A percentile compares a stretch with the other conserved stretches of the same genome.
Conservation (phyloP, 1,140 invertebrate species). For the Musca domestica region DNA sequence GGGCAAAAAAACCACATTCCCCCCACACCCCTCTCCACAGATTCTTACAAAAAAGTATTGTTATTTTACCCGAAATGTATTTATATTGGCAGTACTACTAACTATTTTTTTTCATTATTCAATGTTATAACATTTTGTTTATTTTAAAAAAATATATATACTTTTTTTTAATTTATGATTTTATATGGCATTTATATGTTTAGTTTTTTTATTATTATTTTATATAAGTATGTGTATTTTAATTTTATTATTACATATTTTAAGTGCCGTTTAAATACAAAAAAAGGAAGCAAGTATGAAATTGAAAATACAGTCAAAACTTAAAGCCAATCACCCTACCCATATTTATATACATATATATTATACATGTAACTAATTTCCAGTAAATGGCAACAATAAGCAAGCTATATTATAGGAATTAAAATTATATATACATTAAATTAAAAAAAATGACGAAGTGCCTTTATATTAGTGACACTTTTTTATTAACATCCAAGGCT, state of each 20-base stretch:
- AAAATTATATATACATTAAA: no score
- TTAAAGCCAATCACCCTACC: neutral
- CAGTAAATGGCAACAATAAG: conserved; percentile 1
- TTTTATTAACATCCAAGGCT: neutral
- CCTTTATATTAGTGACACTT: conserved; percentile 1
- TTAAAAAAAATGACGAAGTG: neutral
- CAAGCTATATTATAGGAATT: neutral
- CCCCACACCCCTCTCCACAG: neutral
- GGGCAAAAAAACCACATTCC: neutral
- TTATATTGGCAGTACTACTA: conserved; percentile 10
- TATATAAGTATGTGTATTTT: conserved; percentile 15
- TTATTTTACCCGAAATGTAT: conserved; percentile 9
- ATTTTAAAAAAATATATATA: conserved; percentile 6
- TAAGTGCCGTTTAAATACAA: conserved; percentile 9
- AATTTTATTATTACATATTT: neutral
- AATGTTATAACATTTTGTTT: conserved; percentile 4
- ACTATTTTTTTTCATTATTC: neutral
- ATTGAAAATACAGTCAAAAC: neutral
- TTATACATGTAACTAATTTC: neutral
- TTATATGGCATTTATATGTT: conserved; percentile 25
- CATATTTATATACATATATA: neutral
- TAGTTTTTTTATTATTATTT: conserved; percentile 13
- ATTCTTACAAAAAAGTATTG: neutral
- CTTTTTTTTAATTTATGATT: conserved; percentile 20
- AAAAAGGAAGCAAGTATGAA: neutral